Conservation (phyloP, 2,113 vertebrate species). For the Lepisosteus oculatus region DNA sequence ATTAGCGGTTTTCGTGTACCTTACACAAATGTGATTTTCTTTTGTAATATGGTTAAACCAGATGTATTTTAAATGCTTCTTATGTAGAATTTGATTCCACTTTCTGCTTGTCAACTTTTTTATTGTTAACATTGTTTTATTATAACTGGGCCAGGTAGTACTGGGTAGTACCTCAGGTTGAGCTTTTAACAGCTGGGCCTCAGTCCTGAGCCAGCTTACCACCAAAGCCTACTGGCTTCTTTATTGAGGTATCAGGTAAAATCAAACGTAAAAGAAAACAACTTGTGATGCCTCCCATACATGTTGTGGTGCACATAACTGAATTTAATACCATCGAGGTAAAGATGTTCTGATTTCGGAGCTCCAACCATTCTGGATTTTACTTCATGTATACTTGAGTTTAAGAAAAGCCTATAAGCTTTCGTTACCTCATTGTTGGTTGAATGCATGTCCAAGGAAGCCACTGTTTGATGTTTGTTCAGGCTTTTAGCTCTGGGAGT, state of each 20-base stretch:
- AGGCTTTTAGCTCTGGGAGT: constrained; percentile 62
- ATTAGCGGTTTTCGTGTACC: constrained; percentile 84
- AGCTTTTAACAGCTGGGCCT: constrained; percentile 57
- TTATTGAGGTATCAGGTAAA: constrained; percentile 37
- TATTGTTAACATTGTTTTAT: constrained; percentile 67
- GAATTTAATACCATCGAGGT: constrained; percentile 23
- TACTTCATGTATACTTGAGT: constrained; percentile 26
- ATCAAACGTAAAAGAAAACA: neutral
- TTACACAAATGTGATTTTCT: constrained; percentile 87
- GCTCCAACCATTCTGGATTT: constrained; percentile 13
- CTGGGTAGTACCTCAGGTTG: constrained; percentile 74
- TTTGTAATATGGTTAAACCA: constrained; percentile 82
- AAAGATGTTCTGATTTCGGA: constrained; percentile 22
- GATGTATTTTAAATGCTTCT: constrained; percentile 84
- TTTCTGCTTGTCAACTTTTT: constrained; percentile 67
- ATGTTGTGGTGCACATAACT: constrained; percentile 27
- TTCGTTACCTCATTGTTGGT: constrained; percentile 53
- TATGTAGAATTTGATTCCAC: constrained; percentile 75
- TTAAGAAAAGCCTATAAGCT: constrained; percentile 20
- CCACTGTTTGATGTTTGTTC: constrained; percentile 43
- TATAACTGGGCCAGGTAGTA: constrained; percentile 68
- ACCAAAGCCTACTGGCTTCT: constrained; percentile 45
- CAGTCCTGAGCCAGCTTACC: constrained; percentile 47
- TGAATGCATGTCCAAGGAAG: constrained; percentile 51
- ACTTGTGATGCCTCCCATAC: constrained; percentile 9